A percentile compares a stretch with the other conserved stretches of the same genome.
phyloP scores from a whole-genome alignment of 2,888 invertebrate genomes.

The Himalopsyche japonica region DNA sequence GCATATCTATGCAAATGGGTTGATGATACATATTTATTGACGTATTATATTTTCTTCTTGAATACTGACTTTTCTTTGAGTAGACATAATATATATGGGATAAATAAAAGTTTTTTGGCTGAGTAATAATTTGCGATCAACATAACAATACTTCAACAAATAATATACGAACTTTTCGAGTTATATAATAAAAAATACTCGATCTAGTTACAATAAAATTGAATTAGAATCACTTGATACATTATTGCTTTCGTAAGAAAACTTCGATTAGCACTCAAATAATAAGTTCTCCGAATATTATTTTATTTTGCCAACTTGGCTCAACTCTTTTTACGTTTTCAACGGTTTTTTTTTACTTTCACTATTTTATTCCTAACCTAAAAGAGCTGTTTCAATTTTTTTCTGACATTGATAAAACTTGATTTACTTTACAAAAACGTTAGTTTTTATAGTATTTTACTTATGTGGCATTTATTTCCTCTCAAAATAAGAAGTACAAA shows the following conservation, averaged over 20 bases:
- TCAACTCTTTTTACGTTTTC: neutral
- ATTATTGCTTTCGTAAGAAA: neutral
- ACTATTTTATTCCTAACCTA: neutral
- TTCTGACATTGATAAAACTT: neutral
- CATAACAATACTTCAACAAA: neutral
- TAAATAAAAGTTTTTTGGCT: neutral
- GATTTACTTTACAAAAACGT: neutral
- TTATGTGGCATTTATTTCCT: too few species aligned
- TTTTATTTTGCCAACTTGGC: neutral
- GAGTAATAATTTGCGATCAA: neutral
- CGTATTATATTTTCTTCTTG: neutral
- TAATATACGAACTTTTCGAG: neutral
- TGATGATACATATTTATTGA: neutral
- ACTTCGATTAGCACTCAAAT: neutral
- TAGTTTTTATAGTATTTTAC: neutral
- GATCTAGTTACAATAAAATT: neutral
- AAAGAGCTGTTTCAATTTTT: neutral
- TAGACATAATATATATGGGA: neutral
- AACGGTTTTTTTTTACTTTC: neutral
- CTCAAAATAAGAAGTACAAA: too few species aligned
- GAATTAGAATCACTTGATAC: conserved; percentile 1
- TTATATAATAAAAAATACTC: neutral
- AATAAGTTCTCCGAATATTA: neutral
- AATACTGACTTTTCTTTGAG: neutral
- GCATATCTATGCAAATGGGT: too few species aligned